Evolutionary conservation across 1,140 invertebrate species (phyloP).

Genomic region (Drosophila albomicans): DNA sequence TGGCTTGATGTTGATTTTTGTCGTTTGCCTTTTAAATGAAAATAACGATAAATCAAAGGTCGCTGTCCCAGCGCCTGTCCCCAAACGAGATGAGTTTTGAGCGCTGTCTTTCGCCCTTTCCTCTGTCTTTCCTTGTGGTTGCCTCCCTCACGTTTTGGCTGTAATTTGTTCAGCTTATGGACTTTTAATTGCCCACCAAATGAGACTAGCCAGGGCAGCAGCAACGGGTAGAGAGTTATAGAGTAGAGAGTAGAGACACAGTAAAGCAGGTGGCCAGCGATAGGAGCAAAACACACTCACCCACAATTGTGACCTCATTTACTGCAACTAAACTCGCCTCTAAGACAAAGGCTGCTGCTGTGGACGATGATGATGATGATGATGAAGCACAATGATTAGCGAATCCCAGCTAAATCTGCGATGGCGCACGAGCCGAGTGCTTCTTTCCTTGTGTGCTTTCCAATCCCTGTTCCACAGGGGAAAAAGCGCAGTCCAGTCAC

Average conservation of each 20-base stretch:
- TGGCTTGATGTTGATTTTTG: slow-evolving; percentile 71
- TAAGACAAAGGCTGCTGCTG: background rate
- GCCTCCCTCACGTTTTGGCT: slow-evolving; percentile 12
- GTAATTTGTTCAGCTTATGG: slow-evolving; percentile 56
- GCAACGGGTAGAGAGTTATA: too few species aligned
- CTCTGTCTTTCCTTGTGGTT: background rate
- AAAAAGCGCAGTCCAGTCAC: slow-evolving; percentile 44
- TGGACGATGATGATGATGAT: slow-evolving; percentile 8
- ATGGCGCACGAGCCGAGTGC: slow-evolving; percentile 46
- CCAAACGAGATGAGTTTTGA: slow-evolving; percentile 45
- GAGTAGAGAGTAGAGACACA: background rate
- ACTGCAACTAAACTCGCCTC: background rate
- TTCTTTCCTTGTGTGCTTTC: slow-evolving; percentile 40
- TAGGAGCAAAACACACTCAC: slow-evolving; percentile 21
- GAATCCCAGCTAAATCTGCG: slow-evolving; percentile 43
- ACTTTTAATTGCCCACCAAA: slow-evolving; percentile 59
- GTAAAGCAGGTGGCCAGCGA: slow-evolving; percentile 19
- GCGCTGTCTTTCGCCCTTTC: slow-evolving; percentile 5
- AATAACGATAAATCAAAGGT: slow-evolving; percentile 82
- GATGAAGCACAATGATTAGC: slow-evolving; percentile 44
- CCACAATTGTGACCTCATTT: slow-evolving; percentile 32
- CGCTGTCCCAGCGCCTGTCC: slow-evolving; percentile 39
- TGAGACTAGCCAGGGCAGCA: background rate
- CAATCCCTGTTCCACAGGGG: slow-evolving; percentile 34
- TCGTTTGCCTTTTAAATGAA: slow-evolving; percentile 82